A percentile compares a stretch with the other conserved stretches of the same genome.
phyloP scores from a whole-genome alignment of 1,140 invertebrate species.

The Drosophila grimshawi region DNA sequence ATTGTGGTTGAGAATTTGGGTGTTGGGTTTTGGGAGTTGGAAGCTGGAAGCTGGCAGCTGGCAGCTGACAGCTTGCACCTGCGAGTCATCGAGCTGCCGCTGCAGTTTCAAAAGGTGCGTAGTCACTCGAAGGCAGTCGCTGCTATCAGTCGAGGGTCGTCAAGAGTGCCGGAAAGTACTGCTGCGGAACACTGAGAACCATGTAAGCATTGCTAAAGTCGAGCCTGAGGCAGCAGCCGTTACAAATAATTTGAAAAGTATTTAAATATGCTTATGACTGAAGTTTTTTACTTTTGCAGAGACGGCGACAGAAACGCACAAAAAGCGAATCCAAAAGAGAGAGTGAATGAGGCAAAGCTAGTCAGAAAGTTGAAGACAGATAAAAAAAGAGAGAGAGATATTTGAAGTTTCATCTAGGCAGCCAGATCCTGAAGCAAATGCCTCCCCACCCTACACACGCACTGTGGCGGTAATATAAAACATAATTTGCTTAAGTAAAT shows the following conservation, averaged over 20 bases:
- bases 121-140: conserved; percentile 60
- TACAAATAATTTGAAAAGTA: conserved; percentile 50
- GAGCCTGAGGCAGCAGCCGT: neutral
- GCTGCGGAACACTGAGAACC: neutral
- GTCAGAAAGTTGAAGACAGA: neutral
- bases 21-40: conserved; percentile 3
- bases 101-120: conserved; percentile 58
- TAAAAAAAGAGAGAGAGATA: neutral
- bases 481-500: conserved; percentile 57
- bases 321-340: neutral
- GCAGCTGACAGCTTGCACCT: neutral
- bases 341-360: neutral
- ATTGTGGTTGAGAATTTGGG: conserved; percentile 17
- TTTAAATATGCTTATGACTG: conserved; percentile 67
- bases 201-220: conserved; percentile 4
- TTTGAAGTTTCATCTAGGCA: neutral
- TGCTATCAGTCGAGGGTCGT: conserved; percentile 40
- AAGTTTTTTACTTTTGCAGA: conserved; percentile 41
- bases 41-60: conserved; percentile 2
- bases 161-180: conserved; percentile 30
- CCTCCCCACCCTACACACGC: neutral
- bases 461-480: conserved; percentile 34
- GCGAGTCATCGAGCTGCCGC: conserved; percentile 14
- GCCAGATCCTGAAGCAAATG: conserved; percentile 7
- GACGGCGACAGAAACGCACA: neutral